Percentiles rank a stretch among this genome's conserved stretches.
These are phyloP conservation scores for Uria aalge DNA, from an alignment of 2,113 vertebrate genomes.

Conservation along the genomic window DNA sequence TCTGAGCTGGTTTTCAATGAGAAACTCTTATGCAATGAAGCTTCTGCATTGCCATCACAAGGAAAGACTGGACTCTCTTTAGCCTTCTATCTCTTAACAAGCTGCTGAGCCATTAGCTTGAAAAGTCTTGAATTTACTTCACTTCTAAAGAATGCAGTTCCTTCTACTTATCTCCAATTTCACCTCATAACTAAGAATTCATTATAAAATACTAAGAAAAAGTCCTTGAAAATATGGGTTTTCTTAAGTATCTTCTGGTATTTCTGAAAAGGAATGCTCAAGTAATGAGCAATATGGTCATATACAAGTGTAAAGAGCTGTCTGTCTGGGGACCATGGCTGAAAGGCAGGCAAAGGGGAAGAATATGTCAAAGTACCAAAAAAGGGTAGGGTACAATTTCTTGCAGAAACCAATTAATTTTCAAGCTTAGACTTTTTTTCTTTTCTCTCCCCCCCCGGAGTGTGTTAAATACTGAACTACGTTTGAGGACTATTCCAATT, in stretches of 20 bases:
- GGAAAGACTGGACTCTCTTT: not conserved
- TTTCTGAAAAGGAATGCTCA: not conserved
- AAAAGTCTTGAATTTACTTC: not conserved
- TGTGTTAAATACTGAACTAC: not conserved
- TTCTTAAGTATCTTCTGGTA: not conserved
- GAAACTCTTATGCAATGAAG: not conserved
- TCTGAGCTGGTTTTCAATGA: not conserved
- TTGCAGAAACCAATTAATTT: not conserved
- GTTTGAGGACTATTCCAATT: not conserved
- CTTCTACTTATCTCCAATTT: not conserved
- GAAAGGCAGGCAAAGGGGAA: not conserved
- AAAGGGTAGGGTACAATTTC: not conserved
- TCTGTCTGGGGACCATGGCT: not conserved
- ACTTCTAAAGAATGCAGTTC: not conserved
- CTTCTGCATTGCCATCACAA: not conserved
- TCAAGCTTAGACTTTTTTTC: not conserved
- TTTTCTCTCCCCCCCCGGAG: not conserved
- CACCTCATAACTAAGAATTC: not conserved
- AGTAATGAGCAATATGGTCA: not conserved
- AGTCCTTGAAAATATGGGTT: not conserved
- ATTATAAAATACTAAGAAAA: not conserved
- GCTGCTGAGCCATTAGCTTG: not conserved
- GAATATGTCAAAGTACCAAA: not conserved
- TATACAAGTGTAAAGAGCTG: not conserved
- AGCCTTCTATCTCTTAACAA: not conserved